Percentiles rank a stretch among this genome's conserved stretches.
phyloP scores from a whole-genome alignment of 2,888 invertebrate species.

The Oscheius sp. region DNA sequence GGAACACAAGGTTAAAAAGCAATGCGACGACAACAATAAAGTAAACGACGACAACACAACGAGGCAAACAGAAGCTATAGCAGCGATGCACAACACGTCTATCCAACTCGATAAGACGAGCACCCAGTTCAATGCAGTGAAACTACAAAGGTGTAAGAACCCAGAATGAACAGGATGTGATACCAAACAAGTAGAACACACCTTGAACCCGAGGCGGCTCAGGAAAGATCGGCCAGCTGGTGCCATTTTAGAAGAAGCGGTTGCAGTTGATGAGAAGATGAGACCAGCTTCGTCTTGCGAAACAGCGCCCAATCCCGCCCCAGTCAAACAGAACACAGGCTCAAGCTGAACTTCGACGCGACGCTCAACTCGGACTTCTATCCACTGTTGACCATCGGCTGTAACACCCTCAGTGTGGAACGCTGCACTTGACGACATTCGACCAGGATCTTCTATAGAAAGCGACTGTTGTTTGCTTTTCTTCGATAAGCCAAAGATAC shows the following conservation, averaged over 20 bases:
- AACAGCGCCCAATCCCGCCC: conserved; percentile 45
- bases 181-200: conserved; percentile 26
- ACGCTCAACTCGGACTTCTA: conserved; percentile 51
- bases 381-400: conserved; percentile 42
- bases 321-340: conserved; percentile 49
- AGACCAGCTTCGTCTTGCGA: conserved; percentile 53
- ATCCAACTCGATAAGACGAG: background rate
- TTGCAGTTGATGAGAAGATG: conserved; percentile 46
- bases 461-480: background rate
- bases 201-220: conserved; percentile 54
- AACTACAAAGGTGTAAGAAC: conserved; percentile 18
- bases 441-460: background rate
- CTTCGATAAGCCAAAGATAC: conserved; percentile 4
- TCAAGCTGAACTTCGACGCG: conserved; percentile 55
- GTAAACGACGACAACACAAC: conserved; percentile 15
- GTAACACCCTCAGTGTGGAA: conserved; percentile 47
- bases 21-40: background rate
- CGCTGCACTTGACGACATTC: background rate
- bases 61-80: conserved; percentile 24
- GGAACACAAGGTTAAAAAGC: conserved; percentile 3
- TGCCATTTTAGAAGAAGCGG: conserved; percentile 40
- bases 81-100: background rate
- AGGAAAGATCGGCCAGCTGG: conserved; percentile 43
- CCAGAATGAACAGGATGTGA: conserved; percentile 20
- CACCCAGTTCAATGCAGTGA: conserved; percentile 10